Evolutionary conservation across 23 tunicate genomes (phyloP), one percentile per base, ranked within the genome.

Genomic region (Styela plicata): DNA sequence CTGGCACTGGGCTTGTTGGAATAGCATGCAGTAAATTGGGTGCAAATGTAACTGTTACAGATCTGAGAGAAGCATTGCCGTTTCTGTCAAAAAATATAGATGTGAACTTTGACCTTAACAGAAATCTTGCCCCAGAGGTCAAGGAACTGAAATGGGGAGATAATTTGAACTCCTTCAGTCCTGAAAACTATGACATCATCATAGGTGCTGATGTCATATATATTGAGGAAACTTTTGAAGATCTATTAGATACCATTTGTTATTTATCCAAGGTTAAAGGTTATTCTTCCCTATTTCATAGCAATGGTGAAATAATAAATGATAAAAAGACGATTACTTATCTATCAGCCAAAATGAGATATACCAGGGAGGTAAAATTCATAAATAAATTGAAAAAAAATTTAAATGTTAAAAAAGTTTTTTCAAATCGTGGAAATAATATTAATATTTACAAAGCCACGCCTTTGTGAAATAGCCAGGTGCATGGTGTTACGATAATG

Each of bases 1-100:
- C 98, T 16, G 98, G 98, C 19, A 93, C 98, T 74, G 98, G 98
- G 1, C 62, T 93, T 70, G 98, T 86, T 35, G 93, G 98, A 22
- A 93, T 93, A 69, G 88, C 37, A 0, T 85, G 86, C 20, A 79
- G 89, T 0, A 74, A 86, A 70, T 64, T 93, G 17, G 93, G 93
- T 1, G 98, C 89, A 25, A 85, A 82, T 2, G 98, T 93, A 10
- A 76, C 87, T 5, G 69, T 90, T 3, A 93, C 98, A 3, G 98
- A 93, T 66, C 23, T 93, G 31, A 25, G 28, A 19, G 90, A 93
- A 88, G 79, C 83, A 31, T 63, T 93, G 24, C 93, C 93, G 33
- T 31, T 93, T 29, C 44, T 93, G 0, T 67, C 87, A 65, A 69
- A 82, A 80, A 93, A 93, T 70, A 73, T 93, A 27, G 92, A 88